phyloP scores from a whole-genome alignment of 2,113 vertebrate species.

The Toxotes chatareus region DNA sequence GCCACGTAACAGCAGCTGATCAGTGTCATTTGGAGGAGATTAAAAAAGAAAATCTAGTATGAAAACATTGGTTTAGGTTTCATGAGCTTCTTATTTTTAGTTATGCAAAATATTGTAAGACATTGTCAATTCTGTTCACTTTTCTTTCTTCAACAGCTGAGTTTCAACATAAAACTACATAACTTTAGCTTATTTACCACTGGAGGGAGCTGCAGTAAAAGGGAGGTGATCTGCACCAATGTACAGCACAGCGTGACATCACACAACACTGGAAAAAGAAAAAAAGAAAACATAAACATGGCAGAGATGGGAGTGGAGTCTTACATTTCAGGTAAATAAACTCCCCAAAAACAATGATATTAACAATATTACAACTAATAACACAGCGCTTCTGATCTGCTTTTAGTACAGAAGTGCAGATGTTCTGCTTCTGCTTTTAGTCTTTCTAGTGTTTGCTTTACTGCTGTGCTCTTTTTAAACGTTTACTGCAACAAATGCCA shows the following conservation, averaged over 20 bases:
- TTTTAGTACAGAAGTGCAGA: too few relatives aligned
- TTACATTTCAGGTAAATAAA: background rate
- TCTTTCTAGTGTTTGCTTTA: background rate
- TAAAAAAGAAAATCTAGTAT: background rate
- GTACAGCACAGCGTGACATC: background rate
- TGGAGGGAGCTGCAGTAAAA: slow-evolving; percentile 59
- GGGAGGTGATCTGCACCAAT: background rate
- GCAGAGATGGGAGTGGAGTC: background rate
- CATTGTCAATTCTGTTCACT: background rate
- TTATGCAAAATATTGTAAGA: background rate
- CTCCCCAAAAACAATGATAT: background rate
- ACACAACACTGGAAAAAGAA: background rate
- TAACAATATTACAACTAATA: background rate
- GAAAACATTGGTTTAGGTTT: background rate
- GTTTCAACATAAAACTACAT: background rate
- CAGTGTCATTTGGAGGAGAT: background rate
- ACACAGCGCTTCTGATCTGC: background rate
- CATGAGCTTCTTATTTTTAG: background rate
- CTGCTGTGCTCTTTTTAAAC: background rate
- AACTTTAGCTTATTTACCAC: slow-evolving; percentile 18
- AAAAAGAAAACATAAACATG: background rate
- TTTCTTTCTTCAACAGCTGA: background rate
- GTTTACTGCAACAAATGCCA: background rate
- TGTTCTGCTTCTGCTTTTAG: slow-evolving; percentile 6
- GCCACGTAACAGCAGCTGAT: background rate